These are phyloP conservation scores for Lymantria dispar DNA, from an alignment of 2,888 invertebrate species.

Conservation along the genomic window DNA sequence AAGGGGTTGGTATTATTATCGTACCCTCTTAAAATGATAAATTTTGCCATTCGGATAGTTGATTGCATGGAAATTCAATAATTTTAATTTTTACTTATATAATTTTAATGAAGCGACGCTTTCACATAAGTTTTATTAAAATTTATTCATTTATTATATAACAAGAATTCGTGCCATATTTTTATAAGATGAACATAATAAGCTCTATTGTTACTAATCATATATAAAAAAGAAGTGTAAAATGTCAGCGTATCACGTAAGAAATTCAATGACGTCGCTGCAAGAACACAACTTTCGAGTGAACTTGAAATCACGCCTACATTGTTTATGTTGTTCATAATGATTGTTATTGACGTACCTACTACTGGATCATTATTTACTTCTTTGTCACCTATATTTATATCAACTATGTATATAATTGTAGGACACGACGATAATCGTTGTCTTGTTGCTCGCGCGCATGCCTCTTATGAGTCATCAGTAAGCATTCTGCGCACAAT, in stretches of 20 bases:
- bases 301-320: conserved; percentile 64
- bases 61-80: too few species aligned
- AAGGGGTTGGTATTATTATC: too few species aligned
- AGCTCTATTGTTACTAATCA: too few species aligned
- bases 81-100: too few species aligned
- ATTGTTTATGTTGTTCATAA: conserved; percentile 44
- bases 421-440: conserved; percentile 70
- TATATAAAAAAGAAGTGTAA: neutral
- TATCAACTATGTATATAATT: conserved; percentile 65
- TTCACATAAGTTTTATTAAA: too few species aligned
- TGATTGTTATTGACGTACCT: conserved; percentile 43
- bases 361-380: conserved; percentile 67
- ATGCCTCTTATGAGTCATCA: conserved; percentile 71
- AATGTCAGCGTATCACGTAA: conserved; percentile 8
- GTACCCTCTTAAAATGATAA: too few species aligned
- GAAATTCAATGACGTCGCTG: neutral
- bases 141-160: too few species aligned
- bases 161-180: too few species aligned
- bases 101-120: too few species aligned
- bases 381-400: conserved; percentile 70
- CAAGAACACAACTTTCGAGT: conserved; percentile 49
- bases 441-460: conserved; percentile 72
- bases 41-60: too few species aligned
- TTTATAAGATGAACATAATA: too few species aligned
- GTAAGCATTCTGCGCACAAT: conserved; percentile 74